Percentiles rank a stretch among this genome's conserved stretches.
phyloP scores from a whole-genome alignment of 2,888 invertebrate species.

The Chironomus riparius region DNA sequence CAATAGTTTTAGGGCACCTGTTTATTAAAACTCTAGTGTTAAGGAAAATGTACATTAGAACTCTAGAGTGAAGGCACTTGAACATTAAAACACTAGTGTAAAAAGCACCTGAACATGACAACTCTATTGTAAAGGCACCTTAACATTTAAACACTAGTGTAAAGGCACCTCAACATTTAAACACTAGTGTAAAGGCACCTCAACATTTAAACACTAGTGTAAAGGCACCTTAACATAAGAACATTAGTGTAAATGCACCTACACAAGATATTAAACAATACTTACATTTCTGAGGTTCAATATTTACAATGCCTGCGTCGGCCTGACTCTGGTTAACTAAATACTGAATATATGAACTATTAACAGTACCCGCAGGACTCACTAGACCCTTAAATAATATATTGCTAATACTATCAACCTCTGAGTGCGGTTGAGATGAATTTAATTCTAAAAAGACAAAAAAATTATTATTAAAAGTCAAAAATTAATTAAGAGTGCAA shows the following conservation, averaged over 20 bases:
- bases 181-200: neutral
- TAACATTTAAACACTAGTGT: no score
- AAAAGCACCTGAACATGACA: no score
- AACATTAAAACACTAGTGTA: neutral
- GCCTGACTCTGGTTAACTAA: slow-evolving; percentile 22
- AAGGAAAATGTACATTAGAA: no score
- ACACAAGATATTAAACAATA: no score
- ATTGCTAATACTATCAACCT: slow-evolving; percentile 7
- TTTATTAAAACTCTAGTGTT: no score
- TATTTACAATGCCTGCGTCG: neutral
- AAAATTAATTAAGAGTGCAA: no score
- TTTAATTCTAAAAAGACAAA: neutral
- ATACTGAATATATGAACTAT: slow-evolving; percentile 16
- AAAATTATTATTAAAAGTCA: neutral
- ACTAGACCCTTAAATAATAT: slow-evolving; percentile 9
- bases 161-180: neutral
- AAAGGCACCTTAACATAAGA: neutral
- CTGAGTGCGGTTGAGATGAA: slow-evolving; percentile 9
- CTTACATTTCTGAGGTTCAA: neutral
- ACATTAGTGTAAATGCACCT: neutral
- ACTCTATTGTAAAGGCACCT: no score
- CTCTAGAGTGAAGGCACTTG: no score
- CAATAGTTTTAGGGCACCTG: neutral
- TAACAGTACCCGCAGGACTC: neutral
- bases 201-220: neutral